Evolutionary conservation across 2,888 invertebrate genomes (phyloP), one percentile per base, ranked within the genome.

Genomic region (Oegoconia quadripuncta): DNA sequence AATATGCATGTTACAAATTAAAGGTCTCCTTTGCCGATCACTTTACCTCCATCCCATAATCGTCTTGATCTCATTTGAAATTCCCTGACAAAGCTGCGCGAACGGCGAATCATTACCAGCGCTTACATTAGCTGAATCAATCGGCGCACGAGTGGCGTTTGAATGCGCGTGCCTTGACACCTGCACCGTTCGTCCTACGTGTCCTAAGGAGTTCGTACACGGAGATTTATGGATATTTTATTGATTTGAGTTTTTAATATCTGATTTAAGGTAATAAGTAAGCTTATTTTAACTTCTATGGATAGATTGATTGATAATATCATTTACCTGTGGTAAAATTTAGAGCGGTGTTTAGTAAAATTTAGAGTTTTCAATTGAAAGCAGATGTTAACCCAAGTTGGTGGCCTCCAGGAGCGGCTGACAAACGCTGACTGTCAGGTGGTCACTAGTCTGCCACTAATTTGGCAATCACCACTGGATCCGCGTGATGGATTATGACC

Each of bases 111-210:
- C 29, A 59, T 64, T 60, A 60, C 51, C 42, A 50, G 45, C 48
- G 59, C 47, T 57, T 55, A 59, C 52, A 65, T 74, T 71, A 69
- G 61, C 62, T 60, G 67, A 70, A 74, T 74, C 74, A 71, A 74
- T 73, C 67, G 59, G 30, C 22, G 29, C 40, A 18, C 50, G 59
- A 66, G 47, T 64, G 64, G 56, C 65, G 54, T 39, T 27, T 57
- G 52, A 67, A 67, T 63, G 58, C 57, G 36, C 37, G 9, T 26
- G 34, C 30, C 29, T 39, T 52, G 68, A 63, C 66, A 54, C 44
- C 39, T 37, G 48, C 51, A 58, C 55, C 60, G 54, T 52, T 43
- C 49, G 47, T 48, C 50, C 47, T 34, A 42, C 38, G 46, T 41
- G 27, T 33, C 40, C 36, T 33, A 34, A 16, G 28, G n/a, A 30